Evolutionary conservation across 2,888 invertebrate species (phyloP).

Genomic region (Mechanitis mazaeus): DNA sequence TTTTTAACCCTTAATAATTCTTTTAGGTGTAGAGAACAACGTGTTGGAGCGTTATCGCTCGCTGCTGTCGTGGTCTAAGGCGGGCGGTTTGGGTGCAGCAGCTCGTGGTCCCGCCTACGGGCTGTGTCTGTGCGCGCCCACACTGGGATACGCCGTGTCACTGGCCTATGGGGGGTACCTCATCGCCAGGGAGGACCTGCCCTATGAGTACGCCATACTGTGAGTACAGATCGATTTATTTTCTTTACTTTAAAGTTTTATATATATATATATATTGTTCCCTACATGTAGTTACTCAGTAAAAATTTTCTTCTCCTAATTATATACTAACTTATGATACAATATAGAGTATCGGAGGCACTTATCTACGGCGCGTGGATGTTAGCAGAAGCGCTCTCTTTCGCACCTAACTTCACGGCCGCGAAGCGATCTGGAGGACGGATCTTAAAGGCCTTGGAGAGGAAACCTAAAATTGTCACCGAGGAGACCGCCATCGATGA

Average conservation of each 20-base stretch:
- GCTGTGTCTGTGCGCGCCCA: slow-evolving; percentile 81
- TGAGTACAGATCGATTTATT: slow-evolving; percentile 48
- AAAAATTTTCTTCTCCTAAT: background rate
- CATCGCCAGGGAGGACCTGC: slow-evolving; percentile 77
- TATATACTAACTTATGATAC: background rate
- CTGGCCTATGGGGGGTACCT: slow-evolving; percentile 83
- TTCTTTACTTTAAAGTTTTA: too few relatives aligned
- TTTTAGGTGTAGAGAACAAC: slow-evolving; percentile 66
- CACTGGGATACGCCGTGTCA: slow-evolving; percentile 82
- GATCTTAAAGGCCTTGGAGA: slow-evolving; percentile 73
- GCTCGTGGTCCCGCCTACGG: slow-evolving; percentile 81
- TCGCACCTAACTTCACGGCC: slow-evolving; percentile 84
- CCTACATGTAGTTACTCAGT: too few relatives aligned
- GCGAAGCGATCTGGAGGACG: slow-evolving; percentile 82
- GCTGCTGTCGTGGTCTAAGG: slow-evolving; percentile 51
- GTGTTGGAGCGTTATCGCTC: slow-evolving; percentile 69
- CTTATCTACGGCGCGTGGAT: slow-evolving; percentile 88
- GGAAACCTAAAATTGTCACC: slow-evolving; percentile 57
- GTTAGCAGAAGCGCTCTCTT: slow-evolving; percentile 85
- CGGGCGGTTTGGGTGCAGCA: slow-evolving; percentile 45
- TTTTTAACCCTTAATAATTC: background rate
- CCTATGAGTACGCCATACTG: slow-evolving; percentile 82
- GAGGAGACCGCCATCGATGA: slow-evolving; percentile 43
- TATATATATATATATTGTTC: too few relatives aligned
- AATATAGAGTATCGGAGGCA: slow-evolving; percentile 81